Conservation (phyloP, 2,888 invertebrate genomes). For the Timandra comae region DNA sequence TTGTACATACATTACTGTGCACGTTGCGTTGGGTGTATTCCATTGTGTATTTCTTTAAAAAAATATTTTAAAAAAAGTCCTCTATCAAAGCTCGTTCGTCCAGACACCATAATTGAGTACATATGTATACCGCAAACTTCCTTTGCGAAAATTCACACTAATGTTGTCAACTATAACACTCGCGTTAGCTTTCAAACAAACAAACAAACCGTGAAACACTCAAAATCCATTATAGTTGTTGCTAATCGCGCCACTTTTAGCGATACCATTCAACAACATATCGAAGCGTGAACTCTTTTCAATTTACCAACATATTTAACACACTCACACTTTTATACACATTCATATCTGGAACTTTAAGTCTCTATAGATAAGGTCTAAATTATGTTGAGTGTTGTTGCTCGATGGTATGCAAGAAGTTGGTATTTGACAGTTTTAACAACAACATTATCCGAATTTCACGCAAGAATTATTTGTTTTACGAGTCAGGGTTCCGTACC, state of each 20-base stretch:
- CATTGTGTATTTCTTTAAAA: too few species aligned
- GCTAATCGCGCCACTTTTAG: conserved; percentile 51
- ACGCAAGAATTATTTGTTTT: conserved; percentile 67
- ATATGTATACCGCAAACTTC: conserved; percentile 14
- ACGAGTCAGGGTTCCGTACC: conserved; percentile 44
- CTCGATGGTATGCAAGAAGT: conserved; percentile 3
- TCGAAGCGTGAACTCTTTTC: conserved; percentile 47
- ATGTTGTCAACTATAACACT: conserved; percentile 21
- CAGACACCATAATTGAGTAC: too few species aligned
- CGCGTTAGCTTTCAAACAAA: conserved; percentile 37
- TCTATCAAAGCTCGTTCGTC: too few species aligned
- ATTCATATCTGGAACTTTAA: too few species aligned
- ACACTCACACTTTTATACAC: too few species aligned
- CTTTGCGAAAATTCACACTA: conserved; percentile 39
- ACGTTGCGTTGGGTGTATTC: too few species aligned
- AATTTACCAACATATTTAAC: conserved; percentile 6
- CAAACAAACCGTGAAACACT: conserved; percentile 41
- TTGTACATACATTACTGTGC: too few species aligned
- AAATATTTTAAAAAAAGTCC: too few species aligned
- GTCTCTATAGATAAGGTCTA: conserved; percentile 3
- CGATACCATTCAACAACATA: conserved; percentile 36
- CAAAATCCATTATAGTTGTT: conserved; percentile 36
- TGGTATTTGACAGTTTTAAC: conserved; percentile 35
- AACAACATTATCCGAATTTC: conserved; percentile 56
- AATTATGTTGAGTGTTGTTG: conserved; percentile 1